phyloP scores from a whole-genome alignment of 2,113 vertebrate species.

The Calcarius ornatus region DNA sequence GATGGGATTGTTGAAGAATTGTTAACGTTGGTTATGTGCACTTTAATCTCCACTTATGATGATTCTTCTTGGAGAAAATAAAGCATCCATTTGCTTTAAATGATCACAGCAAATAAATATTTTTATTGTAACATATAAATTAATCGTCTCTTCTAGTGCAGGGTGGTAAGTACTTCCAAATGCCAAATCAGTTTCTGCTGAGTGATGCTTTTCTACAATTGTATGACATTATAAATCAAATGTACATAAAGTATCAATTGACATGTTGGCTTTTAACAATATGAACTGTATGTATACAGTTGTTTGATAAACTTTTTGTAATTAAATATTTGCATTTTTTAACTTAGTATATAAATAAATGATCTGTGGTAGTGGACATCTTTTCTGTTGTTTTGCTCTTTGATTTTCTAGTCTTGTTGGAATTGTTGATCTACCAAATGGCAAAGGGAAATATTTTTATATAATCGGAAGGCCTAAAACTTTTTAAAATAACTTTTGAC shows the following conservation, averaged over 20 bases:
- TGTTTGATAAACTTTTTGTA: conserved; percentile 82
- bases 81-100: conserved; percentile 58
- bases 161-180: conserved; percentile 62
- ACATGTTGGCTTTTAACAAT: conserved; percentile 69
- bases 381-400: not conserved
- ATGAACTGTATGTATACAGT: conserved; percentile 70
- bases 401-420: not conserved
- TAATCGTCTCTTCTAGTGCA: conserved; percentile 38
- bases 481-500: not conserved
- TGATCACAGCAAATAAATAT: conserved; percentile 55
- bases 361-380: conserved; percentile 62
- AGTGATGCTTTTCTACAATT: conserved; percentile 60
- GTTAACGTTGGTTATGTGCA: conserved; percentile 69
- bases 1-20: conserved; percentile 46
- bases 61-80: conserved; percentile 41
- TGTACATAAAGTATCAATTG: conserved; percentile 68
- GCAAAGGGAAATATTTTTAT: not conserved
- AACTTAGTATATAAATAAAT: conserved; percentile 79
- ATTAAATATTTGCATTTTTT: conserved; percentile 80
- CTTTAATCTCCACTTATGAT: conserved; percentile 72
- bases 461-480: not conserved
- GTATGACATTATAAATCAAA: conserved; percentile 63
- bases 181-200: conserved; percentile 69
- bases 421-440: not conserved
- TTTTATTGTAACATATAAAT: conserved; percentile 62